Evolutionary conservation across 2,113 vertebrate species (phyloP), one percentile per base, ranked within the genome.

Genomic region (Ploceus nigricollis): DNA sequence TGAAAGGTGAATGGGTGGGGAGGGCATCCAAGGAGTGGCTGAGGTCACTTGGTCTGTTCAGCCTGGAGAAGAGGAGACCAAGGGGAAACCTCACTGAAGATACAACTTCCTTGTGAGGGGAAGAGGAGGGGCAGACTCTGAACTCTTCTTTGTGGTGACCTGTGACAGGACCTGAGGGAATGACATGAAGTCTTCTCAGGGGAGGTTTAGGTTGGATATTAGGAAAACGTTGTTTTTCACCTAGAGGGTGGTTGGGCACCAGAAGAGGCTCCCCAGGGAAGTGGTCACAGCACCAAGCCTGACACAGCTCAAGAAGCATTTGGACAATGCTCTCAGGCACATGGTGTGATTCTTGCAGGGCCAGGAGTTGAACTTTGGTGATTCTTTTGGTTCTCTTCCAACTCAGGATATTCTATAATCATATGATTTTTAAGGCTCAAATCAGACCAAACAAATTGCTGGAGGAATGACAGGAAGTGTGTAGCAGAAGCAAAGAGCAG

Each of bases 11-110:
- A 66, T 27, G 10, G 12, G 3, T 39, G 22, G 15, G 19, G 12
- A 44, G 4, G 10, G 19, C 10, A 3, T 45, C 7, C 1, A 4
- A 47, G 25, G n/a, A 47, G 12, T 0, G 0, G 9, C 39, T 54
- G 61, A 54, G 14, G 54, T 13, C 14, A 40, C n/a, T 15, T 9
- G 28, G 9, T 68, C 23, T 82, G 24, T 40, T 75, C 61, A 35
- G 13, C n/a, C 20, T 54, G 30, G 16, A 54, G 35, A n/a, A 48
- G 24, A 70, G 33, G 33, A 58, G 28, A 30, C 39, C n/a, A 60
- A 68, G 33, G 16, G 16, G 16, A 21, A 0, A 30, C 1, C 37
- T n/a, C n/a, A 25, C 0, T 11, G 16, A 3, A 20, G 7, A 28
- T 11, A 7, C 15, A 44, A 1, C 6, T 65, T 73, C 10, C 27